Evolutionary conservation across 2,797 vertebrate genomes (phyloP).

Genomic region (Simalia tracyae): DNA sequence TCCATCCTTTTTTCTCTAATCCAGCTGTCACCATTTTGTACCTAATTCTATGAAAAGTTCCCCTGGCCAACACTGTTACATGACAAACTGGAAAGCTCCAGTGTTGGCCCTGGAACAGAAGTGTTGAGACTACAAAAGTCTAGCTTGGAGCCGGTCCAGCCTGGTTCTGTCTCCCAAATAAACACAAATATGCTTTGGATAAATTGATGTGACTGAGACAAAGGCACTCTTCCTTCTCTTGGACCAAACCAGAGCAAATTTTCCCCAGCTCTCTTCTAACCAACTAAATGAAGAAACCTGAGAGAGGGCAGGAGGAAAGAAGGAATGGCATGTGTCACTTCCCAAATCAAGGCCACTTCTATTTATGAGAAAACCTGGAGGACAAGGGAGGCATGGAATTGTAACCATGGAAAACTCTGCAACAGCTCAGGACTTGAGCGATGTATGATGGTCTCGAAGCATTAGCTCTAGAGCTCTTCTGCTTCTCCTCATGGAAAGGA

Average conservation of each 20-base stretch:
- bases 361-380: constrained; percentile 50
- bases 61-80: constrained; percentile 22
- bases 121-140: constrained; percentile 34
- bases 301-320: constrained; percentile 41
- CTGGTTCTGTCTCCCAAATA: constrained; percentile 64
- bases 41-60: constrained; percentile 19
- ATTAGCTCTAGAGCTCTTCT: constrained; percentile 40
- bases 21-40: constrained; percentile 53
- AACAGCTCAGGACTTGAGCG: constrained; percentile 47
- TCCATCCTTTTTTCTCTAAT: constrained; percentile 44
- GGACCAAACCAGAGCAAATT: constrained; percentile 55
- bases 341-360: constrained; percentile 48
- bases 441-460: constrained; percentile 38
- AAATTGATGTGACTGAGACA: constrained; percentile 45
- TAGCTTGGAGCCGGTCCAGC: constrained; percentile 52
- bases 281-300: constrained; percentile 17
- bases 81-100: constrained; percentile 49
- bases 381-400: neutral
- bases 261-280: neutral
- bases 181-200: constrained; percentile 17
- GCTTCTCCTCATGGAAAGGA: constrained; percentile 68
- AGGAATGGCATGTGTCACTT: constrained; percentile 37
- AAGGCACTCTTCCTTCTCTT: constrained; percentile 54
- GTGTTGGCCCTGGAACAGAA: constrained; percentile 21
- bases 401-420: constrained; percentile 67